Evolutionary conservation across 2,888 invertebrate species (phyloP).

Genomic region (Melanophora roralis): DNA sequence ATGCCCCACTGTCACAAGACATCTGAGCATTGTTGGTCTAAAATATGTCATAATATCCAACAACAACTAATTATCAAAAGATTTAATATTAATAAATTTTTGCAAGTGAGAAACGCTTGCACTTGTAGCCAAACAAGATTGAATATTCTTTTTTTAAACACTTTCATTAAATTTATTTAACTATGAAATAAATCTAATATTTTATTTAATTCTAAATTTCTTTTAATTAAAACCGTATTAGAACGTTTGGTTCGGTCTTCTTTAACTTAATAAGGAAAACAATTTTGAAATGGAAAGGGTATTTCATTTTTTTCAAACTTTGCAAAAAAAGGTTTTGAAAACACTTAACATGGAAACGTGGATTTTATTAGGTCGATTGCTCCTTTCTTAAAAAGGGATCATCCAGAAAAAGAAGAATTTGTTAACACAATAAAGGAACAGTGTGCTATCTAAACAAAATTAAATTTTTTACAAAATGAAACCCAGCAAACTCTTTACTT

Average conservation of each 20-base stretch:
- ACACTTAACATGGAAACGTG: too few relatives aligned
- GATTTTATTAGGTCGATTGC: too few relatives aligned
- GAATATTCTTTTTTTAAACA: background rate
- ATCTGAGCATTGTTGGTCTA: background rate
- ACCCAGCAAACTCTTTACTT: too few relatives aligned
- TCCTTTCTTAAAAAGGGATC: too few relatives aligned
- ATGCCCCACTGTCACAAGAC: background rate
- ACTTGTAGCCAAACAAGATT: background rate
- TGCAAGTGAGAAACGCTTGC: background rate
- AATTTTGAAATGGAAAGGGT: too few relatives aligned
- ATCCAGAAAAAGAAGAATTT: too few relatives aligned
- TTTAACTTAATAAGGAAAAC: background rate
- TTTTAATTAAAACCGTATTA: background rate
- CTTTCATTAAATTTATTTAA: background rate
- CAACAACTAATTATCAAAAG: constrained; percentile 7
- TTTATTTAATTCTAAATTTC: background rate
- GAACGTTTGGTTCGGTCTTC: background rate
- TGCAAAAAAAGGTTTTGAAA: too few relatives aligned
- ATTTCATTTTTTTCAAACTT: too few relatives aligned
- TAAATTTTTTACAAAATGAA: too few relatives aligned
- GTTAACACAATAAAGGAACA: too few relatives aligned
- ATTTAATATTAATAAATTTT: constrained; percentile 33
- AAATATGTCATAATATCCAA: background rate
- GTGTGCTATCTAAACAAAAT: too few relatives aligned
- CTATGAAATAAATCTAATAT: background rate